Conservation (phyloP, 1,140 invertebrate genomes). For the Ceratina australensis region DNA sequence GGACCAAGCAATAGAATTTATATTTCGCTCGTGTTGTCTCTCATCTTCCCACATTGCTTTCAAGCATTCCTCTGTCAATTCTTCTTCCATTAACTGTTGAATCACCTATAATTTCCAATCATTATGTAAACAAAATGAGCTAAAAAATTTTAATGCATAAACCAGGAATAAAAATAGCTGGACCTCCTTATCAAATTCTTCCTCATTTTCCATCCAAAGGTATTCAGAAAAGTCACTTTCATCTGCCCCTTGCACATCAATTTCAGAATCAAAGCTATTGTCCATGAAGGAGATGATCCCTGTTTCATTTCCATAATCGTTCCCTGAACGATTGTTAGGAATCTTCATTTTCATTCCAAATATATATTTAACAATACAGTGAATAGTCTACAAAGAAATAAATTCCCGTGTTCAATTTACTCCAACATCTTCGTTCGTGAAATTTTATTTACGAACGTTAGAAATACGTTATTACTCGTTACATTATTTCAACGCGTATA, state of each 20-base stretch:
- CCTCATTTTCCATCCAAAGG: conserved; percentile 95
- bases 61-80: conserved; percentile 91
- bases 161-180: neutral
- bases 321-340: conserved; percentile 78
- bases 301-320: conserved; percentile 80
- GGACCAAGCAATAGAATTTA: conserved; percentile 76
- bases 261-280: conserved; percentile 77
- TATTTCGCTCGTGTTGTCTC: conserved; percentile 76
- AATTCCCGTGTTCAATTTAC: neutral
- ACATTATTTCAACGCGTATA: neutral
- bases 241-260: conserved; percentile 79
- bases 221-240: conserved; percentile 92
- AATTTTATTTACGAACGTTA: neutral
- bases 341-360: conserved; percentile 82
- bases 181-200: conserved; percentile 93
- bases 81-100: conserved; percentile 91
- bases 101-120: conserved; percentile 82
- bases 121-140: neutral
- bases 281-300: conserved; percentile 77
- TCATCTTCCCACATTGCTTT: conserved; percentile 90
- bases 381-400: conserved; percentile 18
- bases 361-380: conserved; percentile 32
- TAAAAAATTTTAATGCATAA: no score
- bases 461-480: neutral
- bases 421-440: neutral